These are phyloP conservation scores for Dromas ardeola DNA, from an alignment of 2,113 vertebrate species.

Conservation along the genomic window DNA sequence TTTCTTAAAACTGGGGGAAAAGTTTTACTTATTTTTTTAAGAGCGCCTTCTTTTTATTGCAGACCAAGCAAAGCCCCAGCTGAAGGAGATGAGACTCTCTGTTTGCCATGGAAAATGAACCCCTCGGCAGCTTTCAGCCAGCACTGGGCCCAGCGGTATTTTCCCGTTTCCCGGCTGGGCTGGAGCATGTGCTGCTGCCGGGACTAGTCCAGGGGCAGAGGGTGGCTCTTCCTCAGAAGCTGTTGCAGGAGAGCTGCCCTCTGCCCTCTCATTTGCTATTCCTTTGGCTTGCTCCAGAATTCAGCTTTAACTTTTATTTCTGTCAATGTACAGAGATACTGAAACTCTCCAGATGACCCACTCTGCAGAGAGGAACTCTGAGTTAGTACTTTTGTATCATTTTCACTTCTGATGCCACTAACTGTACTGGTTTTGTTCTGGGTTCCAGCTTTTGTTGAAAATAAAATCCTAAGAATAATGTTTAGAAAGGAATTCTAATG, in stretches of 20 bases:
- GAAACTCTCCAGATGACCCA: neutral
- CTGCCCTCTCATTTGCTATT: neutral
- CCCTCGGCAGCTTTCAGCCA: neutral
- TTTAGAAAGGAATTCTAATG: neutral
- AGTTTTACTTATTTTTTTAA: neutral
- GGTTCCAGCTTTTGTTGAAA: neutral
- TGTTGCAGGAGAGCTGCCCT: neutral
- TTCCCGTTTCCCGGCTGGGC: neutral
- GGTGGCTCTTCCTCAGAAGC: neutral
- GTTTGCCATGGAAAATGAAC: neutral
- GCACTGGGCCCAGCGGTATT: rapidly evolving
- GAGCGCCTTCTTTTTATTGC: neutral
- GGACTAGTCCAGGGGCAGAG: neutral
- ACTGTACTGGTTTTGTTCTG: neutral
- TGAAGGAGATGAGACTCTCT: neutral
- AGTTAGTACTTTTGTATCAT: neutral
- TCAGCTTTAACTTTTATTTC: neutral
- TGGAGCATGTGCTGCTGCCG: rapidly evolving
- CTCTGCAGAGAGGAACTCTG: neutral
- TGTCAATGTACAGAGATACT: neutral
- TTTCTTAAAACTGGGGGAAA: neutral
- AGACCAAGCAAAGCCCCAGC: neutral
- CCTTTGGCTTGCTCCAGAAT: neutral
- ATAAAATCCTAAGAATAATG: neutral
- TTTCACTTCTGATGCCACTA: neutral